Conservation (phyloP, 2,113 vertebrate genomes). For the Gallinago paraguaiae region DNA sequence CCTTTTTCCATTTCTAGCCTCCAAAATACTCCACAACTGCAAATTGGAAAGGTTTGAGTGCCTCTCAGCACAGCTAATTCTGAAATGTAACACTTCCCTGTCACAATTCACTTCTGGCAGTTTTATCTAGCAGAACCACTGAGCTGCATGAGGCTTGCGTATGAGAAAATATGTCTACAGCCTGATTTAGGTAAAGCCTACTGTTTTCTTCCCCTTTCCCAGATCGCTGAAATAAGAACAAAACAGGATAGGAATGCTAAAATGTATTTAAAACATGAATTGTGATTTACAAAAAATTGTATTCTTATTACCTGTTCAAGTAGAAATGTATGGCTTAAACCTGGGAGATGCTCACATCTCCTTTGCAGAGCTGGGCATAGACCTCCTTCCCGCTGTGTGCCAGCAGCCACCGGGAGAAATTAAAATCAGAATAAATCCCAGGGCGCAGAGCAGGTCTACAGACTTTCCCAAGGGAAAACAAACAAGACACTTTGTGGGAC, state of each 20-base stretch:
- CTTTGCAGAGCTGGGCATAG: neutral
- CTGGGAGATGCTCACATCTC: neutral
- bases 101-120: neutral
- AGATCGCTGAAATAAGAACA: neutral
- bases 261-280: slow-evolving; percentile 33
- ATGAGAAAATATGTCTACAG: neutral
- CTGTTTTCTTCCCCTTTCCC: neutral
- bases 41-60: neutral
- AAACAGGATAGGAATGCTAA: neutral
- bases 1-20: neutral
- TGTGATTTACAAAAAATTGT: neutral
- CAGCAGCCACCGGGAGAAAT: neutral
- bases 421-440: neutral
- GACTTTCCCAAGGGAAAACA: neutral
- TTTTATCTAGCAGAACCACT: neutral
- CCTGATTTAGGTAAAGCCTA: neutral
- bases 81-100: neutral
- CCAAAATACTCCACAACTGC: neutral
- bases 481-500: neutral
- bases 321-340: slow-evolving; percentile 59
- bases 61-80: neutral
- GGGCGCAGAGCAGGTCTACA: neutral
- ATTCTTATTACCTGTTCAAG: slow-evolving; percentile 5
- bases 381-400: neutral
- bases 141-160: rapidly evolving